These are phyloP conservation scores for Stenodera caucasica DNA, from an alignment of 2,888 invertebrate genomes.

Conservation along the genomic window DNA sequence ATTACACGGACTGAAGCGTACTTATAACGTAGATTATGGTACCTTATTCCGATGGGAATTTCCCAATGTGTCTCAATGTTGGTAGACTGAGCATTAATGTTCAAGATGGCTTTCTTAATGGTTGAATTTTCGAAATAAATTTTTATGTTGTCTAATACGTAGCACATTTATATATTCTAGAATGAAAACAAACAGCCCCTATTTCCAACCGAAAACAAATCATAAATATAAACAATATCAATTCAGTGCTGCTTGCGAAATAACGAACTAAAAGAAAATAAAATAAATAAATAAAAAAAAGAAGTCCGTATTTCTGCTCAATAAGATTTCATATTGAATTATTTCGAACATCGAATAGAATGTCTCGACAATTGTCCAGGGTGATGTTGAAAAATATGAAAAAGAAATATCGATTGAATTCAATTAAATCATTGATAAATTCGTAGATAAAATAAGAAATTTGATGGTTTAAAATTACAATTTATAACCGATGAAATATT, in stretches of 20 bases:
- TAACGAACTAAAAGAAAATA: neutral
- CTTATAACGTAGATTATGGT: neutral
- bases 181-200: neutral
- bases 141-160: constrained; percentile 1
- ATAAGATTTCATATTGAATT: constrained; percentile 4
- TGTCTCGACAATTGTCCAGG: neutral
- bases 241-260: neutral
- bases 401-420: neutral
- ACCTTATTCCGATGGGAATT: constrained; percentile 23
- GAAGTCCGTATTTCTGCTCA: neutral
- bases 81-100: neutral
- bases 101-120: neutral
- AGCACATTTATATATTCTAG: neutral
- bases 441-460: constrained; percentile 14
- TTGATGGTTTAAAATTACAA: constrained; percentile 25
- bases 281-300: too few relatives aligned
- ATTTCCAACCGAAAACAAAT: neutral
- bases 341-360: neutral
- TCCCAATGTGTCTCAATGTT: neutral
- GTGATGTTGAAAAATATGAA: neutral
- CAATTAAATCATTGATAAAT: neutral
- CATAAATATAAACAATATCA: constrained; percentile 2
- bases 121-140: neutral
- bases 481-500: constrained; percentile 27
- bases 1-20: too few relatives aligned